Base-by-base conservation (phyloP, 2,888 invertebrate genomes). In the Villa cingulata region DNA sequence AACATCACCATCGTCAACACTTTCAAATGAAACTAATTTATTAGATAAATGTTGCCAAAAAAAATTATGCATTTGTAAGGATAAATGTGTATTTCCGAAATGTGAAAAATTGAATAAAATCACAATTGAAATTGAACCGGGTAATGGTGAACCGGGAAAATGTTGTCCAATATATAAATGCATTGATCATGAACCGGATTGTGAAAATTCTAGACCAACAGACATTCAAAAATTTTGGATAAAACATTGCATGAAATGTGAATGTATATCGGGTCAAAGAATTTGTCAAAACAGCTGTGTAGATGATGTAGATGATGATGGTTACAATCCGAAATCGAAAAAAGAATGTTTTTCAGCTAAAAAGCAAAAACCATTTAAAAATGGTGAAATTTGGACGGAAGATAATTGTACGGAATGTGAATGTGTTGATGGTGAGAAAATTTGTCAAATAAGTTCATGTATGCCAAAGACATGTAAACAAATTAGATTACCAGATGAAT, bases 151-250 rank as follows among this genome's bases (percentile, higher is more conserved):
- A 16, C 67, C 68, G 0, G 66, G 64, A 19, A 72, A 69, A 54
- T 74, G 75, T 54, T 71, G 72, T 50, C 69, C 74, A 2, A 65
- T 65, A 10, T 71, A 68, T 55, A 58, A 64, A 27, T 66, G 70
- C 49, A 71, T 71, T 53, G 16, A 36, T 20, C 4, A 36, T 20
- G 37, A 37, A 27, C 43, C 43, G 16, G 17, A 37, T 34, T 43
- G 43, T 43, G 9, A 1, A 12, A 16, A 32, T 32, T 48, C 52
- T 16, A 54, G 60, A 32, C n/a, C n/a, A 36, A n/a, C 5, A 16
- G 63, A 62, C n/a, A 57, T 62, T 0, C 55, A 55, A 40, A 16
- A 16, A 16, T 56, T 55, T 44, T 66, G 68, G 66, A 50, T 63
- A 41, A 58, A 62, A 38, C 34, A 38, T 23, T 51, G 51, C 32